Evolutionary conservation across 2,113 vertebrate genomes (phyloP).

Genomic region (Odontophorus gujanensis): DNA sequence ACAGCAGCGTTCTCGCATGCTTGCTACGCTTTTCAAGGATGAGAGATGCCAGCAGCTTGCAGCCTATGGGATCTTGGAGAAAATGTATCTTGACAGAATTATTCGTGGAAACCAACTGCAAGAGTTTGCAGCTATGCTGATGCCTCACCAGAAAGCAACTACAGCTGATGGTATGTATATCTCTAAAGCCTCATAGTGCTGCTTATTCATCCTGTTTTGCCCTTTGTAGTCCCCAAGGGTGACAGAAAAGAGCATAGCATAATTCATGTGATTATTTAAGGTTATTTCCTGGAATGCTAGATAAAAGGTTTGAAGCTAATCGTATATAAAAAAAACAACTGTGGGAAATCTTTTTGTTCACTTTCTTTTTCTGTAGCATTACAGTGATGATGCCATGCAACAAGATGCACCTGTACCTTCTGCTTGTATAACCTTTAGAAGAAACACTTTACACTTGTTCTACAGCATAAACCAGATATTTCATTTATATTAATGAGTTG

Average conservation of each 20-base stretch:
- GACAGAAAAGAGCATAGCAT: not conserved
- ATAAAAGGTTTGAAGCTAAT: not conserved
- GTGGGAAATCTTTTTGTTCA: accelerated
- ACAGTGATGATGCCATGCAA: not conserved
- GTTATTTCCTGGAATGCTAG: not conserved
- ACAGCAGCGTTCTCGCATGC: constrained; percentile 97
- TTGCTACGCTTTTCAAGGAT: constrained; percentile 98
- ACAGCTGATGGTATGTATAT: constrained; percentile 89
- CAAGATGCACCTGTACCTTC: not conserved
- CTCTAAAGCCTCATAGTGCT: not conserved
- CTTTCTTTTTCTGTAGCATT: not conserved
- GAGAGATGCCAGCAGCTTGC: constrained; percentile 98
- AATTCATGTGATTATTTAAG: not conserved
- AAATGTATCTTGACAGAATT: constrained; percentile 98
- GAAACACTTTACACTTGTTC: not conserved
- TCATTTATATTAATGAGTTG: not conserved
- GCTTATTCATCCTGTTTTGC: not conserved
- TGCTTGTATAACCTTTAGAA: accelerated
- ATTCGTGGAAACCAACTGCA: constrained; percentile 97
- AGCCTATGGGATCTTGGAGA: constrained; percentile 97
- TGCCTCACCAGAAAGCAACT: constrained; percentile 99
- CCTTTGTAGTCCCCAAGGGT: not conserved
- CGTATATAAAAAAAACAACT: not conserved
- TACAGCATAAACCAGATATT: not conserved
- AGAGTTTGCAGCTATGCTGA: constrained; percentile 97